A percentile compares a stretch with the other conserved stretches of the same genome.
These are phyloP conservation scores for Drosophila setifemur DNA, from an alignment of 1,140 invertebrate species.

Conservation along the genomic window DNA sequence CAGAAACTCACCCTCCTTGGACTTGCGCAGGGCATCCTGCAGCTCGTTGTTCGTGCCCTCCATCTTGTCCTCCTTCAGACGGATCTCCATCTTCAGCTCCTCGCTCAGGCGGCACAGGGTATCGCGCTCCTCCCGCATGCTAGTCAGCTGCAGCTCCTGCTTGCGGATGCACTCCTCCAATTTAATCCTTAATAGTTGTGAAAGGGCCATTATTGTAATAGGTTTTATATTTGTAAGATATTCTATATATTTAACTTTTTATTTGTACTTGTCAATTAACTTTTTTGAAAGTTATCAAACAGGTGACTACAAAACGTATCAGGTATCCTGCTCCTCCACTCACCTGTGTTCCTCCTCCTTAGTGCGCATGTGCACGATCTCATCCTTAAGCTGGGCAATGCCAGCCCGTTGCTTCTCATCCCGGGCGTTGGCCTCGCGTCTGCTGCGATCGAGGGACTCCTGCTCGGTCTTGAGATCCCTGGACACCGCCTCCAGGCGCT, in stretches of 20 bases:
- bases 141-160: constrained; percentile 88
- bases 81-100: constrained; percentile 89
- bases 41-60: constrained; percentile 89
- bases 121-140: constrained; percentile 88
- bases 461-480: constrained; percentile 89
- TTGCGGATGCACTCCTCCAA: constrained; percentile 88
- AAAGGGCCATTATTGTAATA: not conserved
- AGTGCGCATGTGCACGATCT: constrained; percentile 87
- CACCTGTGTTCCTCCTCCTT: constrained; percentile 87
- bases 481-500: constrained; percentile 88
- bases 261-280: too few species aligned
- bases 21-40: constrained; percentile 89
- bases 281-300: too few species aligned
- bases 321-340: too few species aligned
- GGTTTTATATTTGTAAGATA: not conserved
- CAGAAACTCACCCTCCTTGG: constrained; percentile 90
- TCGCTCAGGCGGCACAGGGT: constrained; percentile 86
- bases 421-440: constrained; percentile 87
- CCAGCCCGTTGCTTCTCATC: constrained; percentile 88
- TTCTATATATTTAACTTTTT: too few species aligned
- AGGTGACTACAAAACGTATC: too few species aligned
- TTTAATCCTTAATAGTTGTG: constrained; percentile 67
- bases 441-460: constrained; percentile 86
- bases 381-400: constrained; percentile 89
- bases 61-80: constrained; percentile 89